A percentile compares a stretch with the other conserved stretches of the same genome.
Conservation (phyloP, 53 echinoderm and acorn worm genomes). For the Henricia sp. region DNA sequence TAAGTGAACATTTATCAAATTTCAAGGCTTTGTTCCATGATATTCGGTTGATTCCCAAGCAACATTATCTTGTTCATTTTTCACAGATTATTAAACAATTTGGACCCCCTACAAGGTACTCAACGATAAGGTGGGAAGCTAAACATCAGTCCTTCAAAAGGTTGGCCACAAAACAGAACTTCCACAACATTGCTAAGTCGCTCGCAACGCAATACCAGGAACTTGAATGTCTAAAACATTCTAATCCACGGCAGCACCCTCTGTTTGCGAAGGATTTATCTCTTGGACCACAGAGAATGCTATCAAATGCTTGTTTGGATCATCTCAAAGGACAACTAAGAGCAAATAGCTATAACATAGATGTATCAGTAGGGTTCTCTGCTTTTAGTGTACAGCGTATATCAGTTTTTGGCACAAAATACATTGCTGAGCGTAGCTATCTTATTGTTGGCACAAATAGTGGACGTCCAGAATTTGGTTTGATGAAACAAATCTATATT, state of each 20-base stretch:
- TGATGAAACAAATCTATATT: constrained; percentile 18
- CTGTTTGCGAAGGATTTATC: constrained; percentile 5
- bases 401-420: constrained; percentile 17
- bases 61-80: constrained; percentile 47
- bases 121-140: constrained; percentile 20
- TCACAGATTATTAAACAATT: not conserved
- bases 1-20: constrained; percentile 23
- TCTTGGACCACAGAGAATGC: not conserved
- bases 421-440: not conserved
- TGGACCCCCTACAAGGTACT: constrained; percentile 32
- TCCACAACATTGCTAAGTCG: constrained; percentile 37
- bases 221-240: constrained; percentile 1
- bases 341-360: too few species aligned
- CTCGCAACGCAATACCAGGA: constrained; percentile 10
- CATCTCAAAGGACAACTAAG: too few species aligned
- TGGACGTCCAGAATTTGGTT: constrained; percentile 26
- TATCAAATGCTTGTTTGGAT: not conserved
- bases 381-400: constrained; percentile 6
- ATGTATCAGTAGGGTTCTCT: too few species aligned
- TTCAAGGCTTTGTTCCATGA: constrained; percentile 22
- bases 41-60: constrained; percentile 26
- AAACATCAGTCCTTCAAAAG: constrained; percentile 27
- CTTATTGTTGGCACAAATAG: constrained; percentile 7
- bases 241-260: constrained; percentile 1
- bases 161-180: constrained; percentile 24